Conservation (phyloP, 1,140 invertebrate species). For the Danaus melanippus region DNA sequence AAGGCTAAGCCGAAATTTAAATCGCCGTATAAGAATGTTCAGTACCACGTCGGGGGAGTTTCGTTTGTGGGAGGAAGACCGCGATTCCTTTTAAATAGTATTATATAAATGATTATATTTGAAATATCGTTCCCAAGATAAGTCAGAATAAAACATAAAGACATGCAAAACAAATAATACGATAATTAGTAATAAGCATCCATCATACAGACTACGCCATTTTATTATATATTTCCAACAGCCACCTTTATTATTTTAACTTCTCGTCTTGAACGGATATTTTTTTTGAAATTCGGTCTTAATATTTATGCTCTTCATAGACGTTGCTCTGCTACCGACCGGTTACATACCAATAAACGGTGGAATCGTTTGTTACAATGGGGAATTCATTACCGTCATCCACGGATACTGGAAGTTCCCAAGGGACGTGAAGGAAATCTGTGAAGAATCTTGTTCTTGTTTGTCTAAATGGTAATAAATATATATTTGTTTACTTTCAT, state of each 20-base stretch:
- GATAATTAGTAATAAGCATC: no score
- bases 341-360: constrained; percentile 52
- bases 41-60: constrained; percentile 42
- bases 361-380: constrained; percentile 23
- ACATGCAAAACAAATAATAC: no score
- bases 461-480: constrained; percentile 36
- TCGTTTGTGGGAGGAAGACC: constrained; percentile 36
- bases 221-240: no score
- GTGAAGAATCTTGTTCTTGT: constrained; percentile 43
- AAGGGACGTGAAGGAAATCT: constrained; percentile 30
- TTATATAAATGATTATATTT: no score
- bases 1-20: constrained; percentile 39
- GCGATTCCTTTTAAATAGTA: constrained; percentile 41
- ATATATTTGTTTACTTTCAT: constrained; percentile 1
- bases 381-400: constrained; percentile 30
- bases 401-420: constrained; percentile 50
- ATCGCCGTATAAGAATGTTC: constrained; percentile 39
- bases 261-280: no score
- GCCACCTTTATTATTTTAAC: no score
- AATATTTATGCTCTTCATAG: constrained; percentile 18
- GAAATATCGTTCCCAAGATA: no score
- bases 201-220: no score
- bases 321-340: constrained; percentile 41
- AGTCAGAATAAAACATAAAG: no score
- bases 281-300: not conserved